Evolutionary conservation across 1,140 invertebrate species (phyloP).

Genomic region (Acromyrmex charruanus): DNA sequence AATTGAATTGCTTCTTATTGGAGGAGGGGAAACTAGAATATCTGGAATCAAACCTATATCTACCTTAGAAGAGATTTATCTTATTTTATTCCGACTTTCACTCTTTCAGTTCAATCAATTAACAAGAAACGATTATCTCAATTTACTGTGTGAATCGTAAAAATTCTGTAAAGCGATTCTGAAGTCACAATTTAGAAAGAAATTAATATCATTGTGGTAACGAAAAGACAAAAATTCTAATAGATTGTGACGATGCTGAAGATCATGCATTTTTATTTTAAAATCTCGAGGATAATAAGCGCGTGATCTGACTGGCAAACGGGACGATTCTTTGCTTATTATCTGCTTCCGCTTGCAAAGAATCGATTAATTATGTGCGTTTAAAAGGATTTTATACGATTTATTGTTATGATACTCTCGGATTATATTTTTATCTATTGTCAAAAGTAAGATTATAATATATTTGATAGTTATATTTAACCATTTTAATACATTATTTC

Average conservation of each 20-base stretch:
- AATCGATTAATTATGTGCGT: conserved; percentile 37
- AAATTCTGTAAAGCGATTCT: neutral
- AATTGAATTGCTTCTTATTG: conserved; percentile 5
- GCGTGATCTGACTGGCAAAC: neutral
- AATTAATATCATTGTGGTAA: conserved; percentile 9
- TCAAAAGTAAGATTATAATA: neutral
- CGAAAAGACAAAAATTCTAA: neutral
- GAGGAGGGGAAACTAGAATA: neutral
- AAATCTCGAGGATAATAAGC: conserved; percentile 31
- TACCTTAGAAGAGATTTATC: conserved; percentile 1
- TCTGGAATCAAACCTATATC: neutral
- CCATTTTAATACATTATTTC: neutral
- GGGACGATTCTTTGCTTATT: neutral
- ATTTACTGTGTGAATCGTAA: neutral
- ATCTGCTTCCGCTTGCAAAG: conserved; percentile 25
- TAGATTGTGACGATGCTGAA: neutral
- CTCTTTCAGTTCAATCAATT: conserved; percentile 13
- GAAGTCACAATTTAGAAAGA: neutral
- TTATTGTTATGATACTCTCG: neutral
- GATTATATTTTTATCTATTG: neutral
- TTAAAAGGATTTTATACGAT: conserved; percentile 17
- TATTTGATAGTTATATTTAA: neutral
- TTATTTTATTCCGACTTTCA: conserved; percentile 41
- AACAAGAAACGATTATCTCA: conserved; percentile 13
- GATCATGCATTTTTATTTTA: conserved; percentile 12